Evolutionary conservation across 2,113 vertebrate species (phyloP).

Genomic region (Prolemur simus): DNA sequence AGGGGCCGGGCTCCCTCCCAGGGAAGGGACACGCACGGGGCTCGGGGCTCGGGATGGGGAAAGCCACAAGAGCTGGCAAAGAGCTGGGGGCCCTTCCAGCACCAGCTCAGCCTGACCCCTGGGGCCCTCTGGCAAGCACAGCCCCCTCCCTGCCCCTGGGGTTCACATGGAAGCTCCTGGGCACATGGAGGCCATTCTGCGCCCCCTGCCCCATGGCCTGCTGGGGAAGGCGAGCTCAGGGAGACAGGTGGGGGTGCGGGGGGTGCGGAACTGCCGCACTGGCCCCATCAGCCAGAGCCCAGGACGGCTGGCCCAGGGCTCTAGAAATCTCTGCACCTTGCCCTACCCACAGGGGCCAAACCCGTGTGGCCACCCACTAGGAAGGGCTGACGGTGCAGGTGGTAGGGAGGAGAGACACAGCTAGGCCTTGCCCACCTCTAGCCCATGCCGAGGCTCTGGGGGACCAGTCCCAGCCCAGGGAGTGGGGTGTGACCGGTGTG

Average conservation of each 20-base stretch:
- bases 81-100: not conserved
- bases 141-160: fast-evolving
- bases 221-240: not conserved
- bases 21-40: too few relatives aligned
- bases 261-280: too few relatives aligned
- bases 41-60: not conserved
- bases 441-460: not conserved
- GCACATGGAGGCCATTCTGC: not conserved
- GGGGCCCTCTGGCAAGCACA: not conserved
- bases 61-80: not conserved
- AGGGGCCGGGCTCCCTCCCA: not conserved
- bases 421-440: not conserved
- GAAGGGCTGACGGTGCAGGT: not conserved
- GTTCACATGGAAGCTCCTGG: too few relatives aligned
- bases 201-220: not conserved
- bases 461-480: not conserved
- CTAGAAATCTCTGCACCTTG: not conserved
- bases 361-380: not conserved
- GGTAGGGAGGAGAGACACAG: not conserved
- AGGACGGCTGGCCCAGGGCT: not conserved
- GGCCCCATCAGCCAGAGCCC: not conserved
- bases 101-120: too few relatives aligned
- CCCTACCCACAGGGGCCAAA: too few relatives aligned
- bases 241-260: not conserved
- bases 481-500: not conserved